These are phyloP conservation scores for Sturmia bella DNA, from an alignment of 2,888 invertebrate species.

Conservation along the genomic window DNA sequence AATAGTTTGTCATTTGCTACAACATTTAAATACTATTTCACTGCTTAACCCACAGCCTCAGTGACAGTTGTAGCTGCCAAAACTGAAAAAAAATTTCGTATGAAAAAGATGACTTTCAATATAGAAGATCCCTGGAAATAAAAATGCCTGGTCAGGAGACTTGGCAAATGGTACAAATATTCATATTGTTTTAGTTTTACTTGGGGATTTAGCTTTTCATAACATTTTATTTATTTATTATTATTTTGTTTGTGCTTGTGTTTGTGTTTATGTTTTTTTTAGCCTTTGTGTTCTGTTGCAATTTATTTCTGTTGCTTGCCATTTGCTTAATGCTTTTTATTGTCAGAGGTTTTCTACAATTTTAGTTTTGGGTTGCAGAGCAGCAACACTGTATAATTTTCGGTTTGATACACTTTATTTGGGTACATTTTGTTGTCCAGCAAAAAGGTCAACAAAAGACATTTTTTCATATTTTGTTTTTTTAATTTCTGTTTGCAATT, in stretches of 20 bases:
- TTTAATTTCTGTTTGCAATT: background rate
- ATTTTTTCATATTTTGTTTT: conserved; percentile 5
- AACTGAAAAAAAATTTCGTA: background rate
- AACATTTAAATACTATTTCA: conserved; percentile 25
- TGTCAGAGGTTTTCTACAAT: conserved; percentile 30
- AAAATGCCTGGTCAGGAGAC: conserved; percentile 5
- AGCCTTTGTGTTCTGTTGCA: conserved; percentile 2
- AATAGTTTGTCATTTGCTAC: conserved; percentile 52
- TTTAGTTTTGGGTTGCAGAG: conserved; percentile 32
- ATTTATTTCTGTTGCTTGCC: conserved; percentile 32
- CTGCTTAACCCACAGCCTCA: background rate
- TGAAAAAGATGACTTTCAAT: background rate
- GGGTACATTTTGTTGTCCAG: conserved; percentile 33
- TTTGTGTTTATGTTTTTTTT: too few relatives aligned
- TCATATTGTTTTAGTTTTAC: background rate
- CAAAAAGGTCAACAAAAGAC: conserved; percentile 57
- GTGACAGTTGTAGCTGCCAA: background rate
- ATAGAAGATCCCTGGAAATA: background rate
- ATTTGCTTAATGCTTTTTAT: conserved; percentile 50
- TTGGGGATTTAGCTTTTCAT: background rate
- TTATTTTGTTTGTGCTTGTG: background rate
- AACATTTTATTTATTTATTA: background rate
- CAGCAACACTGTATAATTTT: conserved; percentile 46
- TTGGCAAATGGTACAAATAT: conserved; percentile 18
- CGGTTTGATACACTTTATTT: conserved; percentile 39